A percentile compares a stretch with the other conserved stretches of the same genome.
phyloP scores from a whole-genome alignment of 2,113 vertebrate genomes.

The Scomber japonicus region DNA sequence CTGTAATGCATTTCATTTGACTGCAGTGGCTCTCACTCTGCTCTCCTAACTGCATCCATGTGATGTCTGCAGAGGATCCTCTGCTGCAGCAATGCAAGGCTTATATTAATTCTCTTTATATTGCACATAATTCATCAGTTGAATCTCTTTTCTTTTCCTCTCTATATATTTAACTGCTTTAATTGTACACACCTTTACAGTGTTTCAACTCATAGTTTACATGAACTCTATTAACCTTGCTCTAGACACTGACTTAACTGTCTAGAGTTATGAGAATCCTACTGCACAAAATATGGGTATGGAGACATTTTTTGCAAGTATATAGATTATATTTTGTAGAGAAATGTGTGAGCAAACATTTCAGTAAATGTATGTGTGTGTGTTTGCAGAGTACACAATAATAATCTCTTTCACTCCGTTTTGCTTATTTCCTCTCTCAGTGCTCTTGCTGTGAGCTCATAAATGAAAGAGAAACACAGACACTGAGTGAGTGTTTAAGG shows the following conservation, averaged over 20 bases:
- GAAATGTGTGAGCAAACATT: too few relatives aligned
- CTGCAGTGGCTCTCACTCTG: background rate
- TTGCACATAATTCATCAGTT: slow-evolving; percentile 31
- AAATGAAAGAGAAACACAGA: too few relatives aligned
- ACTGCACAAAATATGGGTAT: background rate
- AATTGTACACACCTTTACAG: background rate
- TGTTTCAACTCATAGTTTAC: background rate
- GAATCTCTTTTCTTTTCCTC: background rate
- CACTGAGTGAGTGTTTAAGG: too few relatives aligned
- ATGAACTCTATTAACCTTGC: background rate
- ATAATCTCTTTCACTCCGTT: too few relatives aligned
- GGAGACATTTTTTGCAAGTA: too few relatives aligned
- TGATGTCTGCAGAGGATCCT: background rate
- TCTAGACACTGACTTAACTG: background rate
- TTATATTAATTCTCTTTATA: background rate
- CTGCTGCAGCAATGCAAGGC: background rate
- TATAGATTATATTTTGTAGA: too few relatives aligned
- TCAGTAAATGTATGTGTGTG: too few relatives aligned
- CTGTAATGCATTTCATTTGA: slow-evolving; percentile 24
- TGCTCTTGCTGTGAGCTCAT: too few relatives aligned
- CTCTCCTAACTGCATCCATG: slow-evolving; percentile 2
- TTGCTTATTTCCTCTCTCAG: too few relatives aligned
- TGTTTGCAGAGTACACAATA: too few relatives aligned
- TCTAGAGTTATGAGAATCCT: background rate
- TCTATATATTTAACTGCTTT: background rate